Percentiles rank a stretch among this genome's conserved stretches.
Conservation (phyloP, 2,113 vertebrate species). For the Mormyrus iriodes region DNA sequence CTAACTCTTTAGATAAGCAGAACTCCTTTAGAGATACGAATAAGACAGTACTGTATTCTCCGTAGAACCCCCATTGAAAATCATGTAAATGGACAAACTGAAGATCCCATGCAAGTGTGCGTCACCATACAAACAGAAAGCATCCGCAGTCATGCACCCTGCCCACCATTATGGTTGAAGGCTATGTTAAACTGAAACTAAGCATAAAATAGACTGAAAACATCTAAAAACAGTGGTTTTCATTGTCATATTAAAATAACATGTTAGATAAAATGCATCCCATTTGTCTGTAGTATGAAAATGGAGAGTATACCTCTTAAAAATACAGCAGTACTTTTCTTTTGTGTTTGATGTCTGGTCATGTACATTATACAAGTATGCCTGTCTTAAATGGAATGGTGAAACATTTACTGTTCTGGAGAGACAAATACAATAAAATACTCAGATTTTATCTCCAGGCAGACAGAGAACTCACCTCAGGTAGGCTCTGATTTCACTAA, state of each 20-base stretch:
- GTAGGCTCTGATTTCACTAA: neutral
- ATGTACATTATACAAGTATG: neutral
- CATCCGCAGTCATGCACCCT: neutral
- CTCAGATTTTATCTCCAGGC: neutral
- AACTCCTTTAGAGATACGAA: neutral
- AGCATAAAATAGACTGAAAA: neutral
- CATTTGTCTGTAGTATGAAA: neutral
- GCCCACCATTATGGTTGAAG: neutral
- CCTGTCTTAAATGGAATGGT: neutral
- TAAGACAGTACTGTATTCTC: neutral
- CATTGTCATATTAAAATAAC: neutral
- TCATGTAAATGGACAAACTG: neutral
- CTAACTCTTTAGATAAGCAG: neutral
- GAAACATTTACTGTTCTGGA: neutral
- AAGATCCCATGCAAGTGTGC: neutral
- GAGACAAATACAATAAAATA: neutral
- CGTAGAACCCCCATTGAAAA: neutral
- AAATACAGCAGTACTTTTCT: neutral
- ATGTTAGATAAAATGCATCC: neutral
- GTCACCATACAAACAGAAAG: neutral
- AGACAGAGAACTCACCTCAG: neutral
- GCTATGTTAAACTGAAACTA: neutral
- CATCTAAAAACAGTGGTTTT: neutral
- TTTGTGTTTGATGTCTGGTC: neutral
- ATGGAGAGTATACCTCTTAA: neutral